phyloP scores from a whole-genome alignment of 2,888 invertebrate species.

The Aleiodes testaceus region DNA sequence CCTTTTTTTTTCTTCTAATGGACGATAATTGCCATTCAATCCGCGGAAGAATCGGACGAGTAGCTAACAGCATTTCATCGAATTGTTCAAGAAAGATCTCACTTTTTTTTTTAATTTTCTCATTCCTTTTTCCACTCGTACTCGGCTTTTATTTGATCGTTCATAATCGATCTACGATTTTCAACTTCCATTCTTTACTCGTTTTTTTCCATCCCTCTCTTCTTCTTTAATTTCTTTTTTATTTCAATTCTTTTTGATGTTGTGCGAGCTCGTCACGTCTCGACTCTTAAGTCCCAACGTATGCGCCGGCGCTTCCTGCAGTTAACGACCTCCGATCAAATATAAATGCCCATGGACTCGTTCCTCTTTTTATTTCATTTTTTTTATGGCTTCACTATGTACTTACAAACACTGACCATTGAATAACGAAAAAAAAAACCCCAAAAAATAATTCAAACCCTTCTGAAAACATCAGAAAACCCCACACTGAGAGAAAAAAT shows the following conservation, averaged over 20 bases:
- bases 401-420: too few species aligned
- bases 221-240: background rate
- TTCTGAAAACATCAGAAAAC: too few species aligned
- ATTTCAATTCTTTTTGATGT: constrained; percentile 26
- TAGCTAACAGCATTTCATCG: constrained; percentile 12
- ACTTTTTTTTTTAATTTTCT: constrained; percentile 2
- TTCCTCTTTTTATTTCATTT: background rate
- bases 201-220: constrained; percentile 14
- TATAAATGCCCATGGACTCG: constrained; percentile 60
- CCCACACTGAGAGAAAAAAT: too few species aligned
- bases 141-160: constrained; percentile 17
- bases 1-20: background rate
- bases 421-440: too few species aligned
- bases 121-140: constrained; percentile 14
- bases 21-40: constrained; percentile 8
- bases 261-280: constrained; percentile 50
- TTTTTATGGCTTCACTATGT: constrained; percentile 60
- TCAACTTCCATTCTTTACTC: constrained; percentile 1
- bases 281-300: constrained; percentile 45
- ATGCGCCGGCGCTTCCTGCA: constrained; percentile 68
- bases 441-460: too few species aligned
- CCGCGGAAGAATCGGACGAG: constrained; percentile 8
- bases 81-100: background rate
- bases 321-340: constrained; percentile 70
- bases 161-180: constrained; percentile 16